phyloP scores from a whole-genome alignment of 2,797 vertebrate species.

The Centroberyx gerrardi region DNA sequence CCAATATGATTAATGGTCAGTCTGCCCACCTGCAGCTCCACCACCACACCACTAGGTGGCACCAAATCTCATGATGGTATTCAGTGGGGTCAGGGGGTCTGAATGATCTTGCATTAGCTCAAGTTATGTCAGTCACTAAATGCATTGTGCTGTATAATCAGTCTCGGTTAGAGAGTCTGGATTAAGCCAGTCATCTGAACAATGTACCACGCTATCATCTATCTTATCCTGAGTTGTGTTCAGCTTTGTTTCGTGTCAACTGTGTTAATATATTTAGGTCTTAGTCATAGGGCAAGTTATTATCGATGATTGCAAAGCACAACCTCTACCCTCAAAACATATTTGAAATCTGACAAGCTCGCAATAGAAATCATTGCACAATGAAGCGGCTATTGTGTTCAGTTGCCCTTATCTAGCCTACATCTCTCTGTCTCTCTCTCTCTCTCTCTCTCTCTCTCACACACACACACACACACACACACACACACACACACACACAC shows the following conservation, averaged over 20 bases:
- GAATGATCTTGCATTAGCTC: background rate
- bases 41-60: conserved; percentile 45
- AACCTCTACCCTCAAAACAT: background rate
- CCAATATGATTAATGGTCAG: conserved; percentile 43
- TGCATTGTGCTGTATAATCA: background rate
- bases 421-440: background rate
- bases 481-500: too few species aligned
- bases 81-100: background rate
- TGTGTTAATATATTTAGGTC: too few species aligned
- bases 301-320: background rate
- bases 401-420: conserved; percentile 18
- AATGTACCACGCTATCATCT: too few species aligned
- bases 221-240: too few species aligned
- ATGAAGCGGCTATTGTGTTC: conserved; percentile 12
- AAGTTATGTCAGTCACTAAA: background rate
- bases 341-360: too few species aligned
- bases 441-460: conserved; percentile 1
- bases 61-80: conserved; percentile 4
- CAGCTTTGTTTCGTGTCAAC: too few species aligned
- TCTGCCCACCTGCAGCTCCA: conserved; percentile 30
- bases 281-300: background rate
- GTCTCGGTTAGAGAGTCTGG: background rate
- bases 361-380: too few species aligned
- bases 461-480: background rate
- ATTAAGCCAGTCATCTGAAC: background rate